These are phyloP conservation scores for Pogonomyrmex barbatus DNA, from an alignment of 1,140 invertebrate species.

Conservation along the genomic window DNA sequence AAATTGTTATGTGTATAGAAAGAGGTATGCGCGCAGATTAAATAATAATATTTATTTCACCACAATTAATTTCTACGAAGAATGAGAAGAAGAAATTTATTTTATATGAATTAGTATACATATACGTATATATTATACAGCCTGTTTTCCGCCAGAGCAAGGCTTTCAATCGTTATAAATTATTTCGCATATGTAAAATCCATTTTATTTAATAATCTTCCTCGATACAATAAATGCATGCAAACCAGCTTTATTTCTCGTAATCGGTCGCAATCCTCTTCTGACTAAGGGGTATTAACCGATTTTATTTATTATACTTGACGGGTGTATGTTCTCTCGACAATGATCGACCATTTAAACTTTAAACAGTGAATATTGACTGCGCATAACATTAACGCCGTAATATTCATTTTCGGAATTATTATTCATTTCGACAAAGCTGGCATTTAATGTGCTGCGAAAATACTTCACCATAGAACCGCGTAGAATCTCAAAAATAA, in stretches of 20 bases:
- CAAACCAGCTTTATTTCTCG: constrained; percentile 49
- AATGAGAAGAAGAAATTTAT: constrained; percentile 15
- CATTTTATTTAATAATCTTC: constrained; percentile 56
- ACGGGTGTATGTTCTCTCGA: constrained; percentile 48
- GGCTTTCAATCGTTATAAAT: constrained; percentile 62
- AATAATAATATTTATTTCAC: not conserved
- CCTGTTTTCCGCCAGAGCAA: constrained; percentile 27
- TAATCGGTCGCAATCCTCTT: constrained; percentile 64
- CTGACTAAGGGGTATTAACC: constrained; percentile 33
- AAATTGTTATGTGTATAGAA: not conserved
- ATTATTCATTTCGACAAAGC: constrained; percentile 47
- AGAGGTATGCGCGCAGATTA: not conserved
- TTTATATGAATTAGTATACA: not conserved
- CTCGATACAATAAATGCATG: constrained; percentile 42
- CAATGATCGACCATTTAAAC: constrained; percentile 48
- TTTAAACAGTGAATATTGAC: constrained; percentile 53
- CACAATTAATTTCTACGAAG: not conserved
- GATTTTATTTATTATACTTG: constrained; percentile 55
- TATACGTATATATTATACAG: constrained; percentile 34
- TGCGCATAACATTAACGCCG: constrained; percentile 44
- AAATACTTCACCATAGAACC: not conserved
- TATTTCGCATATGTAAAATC: constrained; percentile 63
- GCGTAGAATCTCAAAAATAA: constrained; percentile 33
- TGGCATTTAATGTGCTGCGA: constrained; percentile 40
- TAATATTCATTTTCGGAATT: constrained; percentile 39